Base-by-base conservation (phyloP, 2,888 invertebrate species). In the Seladonia tumulorum region DNA sequence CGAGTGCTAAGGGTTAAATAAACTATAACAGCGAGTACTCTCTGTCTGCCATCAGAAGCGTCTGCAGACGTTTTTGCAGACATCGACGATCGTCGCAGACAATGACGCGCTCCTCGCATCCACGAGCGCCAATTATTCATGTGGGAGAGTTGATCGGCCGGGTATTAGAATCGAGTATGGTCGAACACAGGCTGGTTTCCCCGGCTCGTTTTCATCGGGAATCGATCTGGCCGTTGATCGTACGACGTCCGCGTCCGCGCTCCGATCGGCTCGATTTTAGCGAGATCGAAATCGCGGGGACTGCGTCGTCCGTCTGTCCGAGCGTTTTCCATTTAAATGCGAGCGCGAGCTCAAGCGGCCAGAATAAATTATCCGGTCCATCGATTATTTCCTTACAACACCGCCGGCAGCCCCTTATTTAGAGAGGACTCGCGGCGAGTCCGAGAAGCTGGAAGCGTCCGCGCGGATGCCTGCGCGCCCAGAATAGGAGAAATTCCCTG, bases 401-500 rank as follows among this genome's bases (percentile, higher is more conserved):
- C 74, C 63, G 78, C 60, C 66, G 75, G 49, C 68, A 57, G 71
- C 47, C 82, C 87, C 87, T 86, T 87, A 87, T 87, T 87, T 87
- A 87, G 87, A 77, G 77, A 82, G 68, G 39, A 68, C 66, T 76
- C 73, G 82, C 78, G 66, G 63, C 57, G 66, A 42, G 53, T 35
- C 39, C 70, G 53, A 25, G 68, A 60, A 60, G 82, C 76, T 84
- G 74, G 76, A 79, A 83, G 70, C 77, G 74, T 81, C 84, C 79
- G 66, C 78, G 77, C 29, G 79, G 79, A 82, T 82, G 25, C 49
- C 57, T 68, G 57, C 79, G 80, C 77, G 76, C 82, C 76, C 80
- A 76, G 87, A 83, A 83, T 81, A 83, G 86, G 83, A 87, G 87
- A 87, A 86, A 87, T 86, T 86, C 86, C 82, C 74, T 84, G 78